Evolutionary conservation across 2,113 vertebrate genomes (phyloP).

Genomic region (Oryzias celebensis): DNA sequence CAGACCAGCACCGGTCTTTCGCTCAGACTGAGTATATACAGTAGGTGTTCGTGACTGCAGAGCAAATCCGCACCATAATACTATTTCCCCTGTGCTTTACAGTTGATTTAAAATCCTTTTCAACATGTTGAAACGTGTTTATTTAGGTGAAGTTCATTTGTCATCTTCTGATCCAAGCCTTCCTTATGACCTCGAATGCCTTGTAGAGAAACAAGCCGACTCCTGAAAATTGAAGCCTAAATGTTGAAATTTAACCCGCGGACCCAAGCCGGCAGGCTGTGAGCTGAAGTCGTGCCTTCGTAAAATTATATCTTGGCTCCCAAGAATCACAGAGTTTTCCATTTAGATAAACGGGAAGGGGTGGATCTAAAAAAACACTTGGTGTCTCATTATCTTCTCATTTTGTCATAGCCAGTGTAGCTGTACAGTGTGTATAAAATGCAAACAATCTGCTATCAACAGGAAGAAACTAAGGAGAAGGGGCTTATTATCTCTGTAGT

Average conservation of each 20-base stretch:
- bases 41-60: too few species aligned
- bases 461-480: conserved; percentile 55
- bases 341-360: conserved; percentile 13
- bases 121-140: too few species aligned
- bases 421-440: conserved; percentile 1
- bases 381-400: conserved; percentile 9
- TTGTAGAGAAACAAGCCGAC: too few species aligned
- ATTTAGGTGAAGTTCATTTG: too few species aligned
- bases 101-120: too few species aligned
- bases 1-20: too few species aligned
- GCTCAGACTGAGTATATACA: too few species aligned
- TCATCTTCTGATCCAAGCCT: too few species aligned
- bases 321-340: conserved; percentile 19
- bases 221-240: too few species aligned
- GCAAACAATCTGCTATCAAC: conserved; percentile 40
- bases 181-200: too few species aligned
- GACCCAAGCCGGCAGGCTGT: neutral
- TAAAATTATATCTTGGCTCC: conserved; percentile 17
- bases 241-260: neutral
- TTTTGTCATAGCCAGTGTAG: conserved; percentile 13
- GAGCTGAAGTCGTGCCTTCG: neutral
- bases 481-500: conserved; percentile 37
- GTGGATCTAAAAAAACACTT: conserved; percentile 3
- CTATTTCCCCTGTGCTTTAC: too few species aligned
- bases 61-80: too few species aligned